Conservation (phyloP, 2,888 invertebrate species). For the Elmis aenea region DNA sequence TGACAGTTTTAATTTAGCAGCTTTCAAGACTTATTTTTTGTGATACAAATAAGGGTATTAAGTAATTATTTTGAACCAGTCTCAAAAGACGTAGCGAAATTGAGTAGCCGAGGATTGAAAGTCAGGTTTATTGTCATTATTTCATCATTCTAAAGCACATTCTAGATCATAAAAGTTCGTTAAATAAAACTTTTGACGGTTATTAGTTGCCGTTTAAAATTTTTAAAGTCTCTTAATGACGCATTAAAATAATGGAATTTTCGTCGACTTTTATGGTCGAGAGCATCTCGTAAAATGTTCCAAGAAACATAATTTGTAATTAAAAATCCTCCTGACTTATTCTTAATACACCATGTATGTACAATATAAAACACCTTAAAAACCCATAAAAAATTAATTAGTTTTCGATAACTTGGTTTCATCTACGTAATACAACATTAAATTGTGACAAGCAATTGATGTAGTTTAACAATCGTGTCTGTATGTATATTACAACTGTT, state of each 20-base stretch:
- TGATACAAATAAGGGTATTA: slow-evolving; percentile 9
- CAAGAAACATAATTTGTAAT: too few species aligned
- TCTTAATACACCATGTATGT: too few species aligned
- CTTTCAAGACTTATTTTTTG: slow-evolving; percentile 1
- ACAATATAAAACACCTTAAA: too few species aligned
- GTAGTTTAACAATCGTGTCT: too few species aligned
- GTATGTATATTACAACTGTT: too few species aligned
- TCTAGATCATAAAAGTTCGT: slow-evolving; percentile 10
- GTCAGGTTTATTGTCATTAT: slow-evolving; percentile 9
- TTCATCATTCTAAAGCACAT: slow-evolving; percentile 11
- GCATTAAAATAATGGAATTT: slow-evolving; percentile 9
- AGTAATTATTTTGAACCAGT: slow-evolving; percentile 8
- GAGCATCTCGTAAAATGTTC: too few species aligned
- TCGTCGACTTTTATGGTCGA: too few species aligned
- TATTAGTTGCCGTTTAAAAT: slow-evolving; percentile 9
- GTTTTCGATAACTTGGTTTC: too few species aligned
- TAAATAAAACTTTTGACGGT: slow-evolving; percentile 10
- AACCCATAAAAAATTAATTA: too few species aligned
- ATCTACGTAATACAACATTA: too few species aligned
- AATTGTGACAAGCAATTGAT: too few species aligned
- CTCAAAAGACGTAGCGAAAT: slow-evolving; percentile 3
- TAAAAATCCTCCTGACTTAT: too few species aligned
- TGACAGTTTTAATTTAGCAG: slow-evolving; percentile 8
- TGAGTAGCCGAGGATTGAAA: slow-evolving; percentile 8
- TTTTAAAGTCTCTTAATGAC: slow-evolving; percentile 8